Percentiles rank a stretch among this genome's conserved stretches.
Evolutionary conservation across 2,888 invertebrate genomes (phyloP).

Genomic region (Callyntrura sp.): DNA sequence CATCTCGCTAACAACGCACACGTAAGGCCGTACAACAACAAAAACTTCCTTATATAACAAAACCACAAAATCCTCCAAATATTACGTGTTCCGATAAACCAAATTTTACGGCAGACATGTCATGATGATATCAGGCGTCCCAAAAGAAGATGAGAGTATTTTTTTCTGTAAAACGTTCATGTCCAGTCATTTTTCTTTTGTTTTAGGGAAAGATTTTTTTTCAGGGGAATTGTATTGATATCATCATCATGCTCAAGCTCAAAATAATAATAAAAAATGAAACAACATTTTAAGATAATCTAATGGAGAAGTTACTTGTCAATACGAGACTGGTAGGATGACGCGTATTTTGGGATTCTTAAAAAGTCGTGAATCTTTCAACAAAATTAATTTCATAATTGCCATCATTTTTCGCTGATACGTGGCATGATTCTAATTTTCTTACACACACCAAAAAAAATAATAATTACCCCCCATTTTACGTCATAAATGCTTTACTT

Average conservation of each 20-base stretch:
- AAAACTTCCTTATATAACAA: conserved; percentile 19
- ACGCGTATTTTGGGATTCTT: not conserved
- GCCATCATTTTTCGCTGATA: not conserved
- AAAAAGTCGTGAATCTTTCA: conserved; percentile 38
- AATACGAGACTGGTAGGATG: not conserved
- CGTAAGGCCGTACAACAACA: conserved; percentile 1
- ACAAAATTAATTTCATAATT: not conserved
- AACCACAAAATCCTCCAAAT: conserved; percentile 52
- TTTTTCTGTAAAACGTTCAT: not conserved
- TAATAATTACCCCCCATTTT: not conserved
- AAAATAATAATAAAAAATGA: too few species aligned
- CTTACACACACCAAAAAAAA: not conserved
- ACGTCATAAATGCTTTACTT: too few species aligned
- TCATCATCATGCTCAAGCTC: conserved; percentile 37
- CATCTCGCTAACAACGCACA: conserved; percentile 42
- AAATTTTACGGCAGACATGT: conserved; percentile 50
- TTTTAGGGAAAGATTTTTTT: conserved; percentile 33
- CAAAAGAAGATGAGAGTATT: conserved; percentile 68
- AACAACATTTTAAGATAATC: conserved; percentile 55
- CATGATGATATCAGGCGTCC: conserved; percentile 61
- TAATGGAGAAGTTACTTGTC: conserved; percentile 41
- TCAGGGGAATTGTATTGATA: not conserved
- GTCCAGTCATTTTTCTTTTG: conserved; percentile 3
- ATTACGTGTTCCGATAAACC: conserved; percentile 34
- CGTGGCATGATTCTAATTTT: not conserved